phyloP scores from a whole-genome alignment of 2,113 vertebrate genomes.

The Corythornis madagascariensis region DNA sequence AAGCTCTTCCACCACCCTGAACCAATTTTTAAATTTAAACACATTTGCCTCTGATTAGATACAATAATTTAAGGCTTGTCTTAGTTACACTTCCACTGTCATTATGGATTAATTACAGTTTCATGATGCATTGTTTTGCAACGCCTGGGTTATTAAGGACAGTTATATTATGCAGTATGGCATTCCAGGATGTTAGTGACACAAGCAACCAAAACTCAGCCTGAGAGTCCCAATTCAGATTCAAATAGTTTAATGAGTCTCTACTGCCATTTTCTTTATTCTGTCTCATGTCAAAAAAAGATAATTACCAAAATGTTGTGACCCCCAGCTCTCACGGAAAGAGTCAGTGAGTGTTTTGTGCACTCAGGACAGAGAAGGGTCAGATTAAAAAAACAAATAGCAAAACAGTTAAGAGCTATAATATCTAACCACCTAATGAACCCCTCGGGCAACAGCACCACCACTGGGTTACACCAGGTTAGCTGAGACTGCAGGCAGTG shows the following conservation, averaged over 20 bases:
- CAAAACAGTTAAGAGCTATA: not conserved
- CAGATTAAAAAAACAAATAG: not conserved
- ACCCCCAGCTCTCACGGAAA: not conserved
- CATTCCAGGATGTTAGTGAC: not conserved
- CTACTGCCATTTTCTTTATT: not conserved
- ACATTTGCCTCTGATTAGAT: not conserved
- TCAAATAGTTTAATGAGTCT: not conserved
- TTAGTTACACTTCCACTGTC: not conserved
- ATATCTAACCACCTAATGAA: not conserved
- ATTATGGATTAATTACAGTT: not conserved
- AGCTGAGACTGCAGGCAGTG: rapidly evolving
- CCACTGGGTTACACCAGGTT: rapidly evolving
- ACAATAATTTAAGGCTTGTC: not conserved
- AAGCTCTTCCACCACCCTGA: not conserved
- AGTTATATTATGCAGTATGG: rapidly evolving
- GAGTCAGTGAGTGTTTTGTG: not conserved
- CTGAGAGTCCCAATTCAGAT: not conserved
- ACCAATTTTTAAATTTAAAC: not conserved
- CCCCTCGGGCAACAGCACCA: not conserved
- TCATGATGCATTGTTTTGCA: not conserved
- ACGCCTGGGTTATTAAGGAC: not conserved
- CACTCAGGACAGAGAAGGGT: not conserved
- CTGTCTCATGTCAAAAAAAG: not conserved
- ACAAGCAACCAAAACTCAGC: not conserved
- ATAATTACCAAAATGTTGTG: not conserved